Evolutionary conservation across 2,888 invertebrate genomes (phyloP).

Genomic region (Phorcus lineatus): DNA sequence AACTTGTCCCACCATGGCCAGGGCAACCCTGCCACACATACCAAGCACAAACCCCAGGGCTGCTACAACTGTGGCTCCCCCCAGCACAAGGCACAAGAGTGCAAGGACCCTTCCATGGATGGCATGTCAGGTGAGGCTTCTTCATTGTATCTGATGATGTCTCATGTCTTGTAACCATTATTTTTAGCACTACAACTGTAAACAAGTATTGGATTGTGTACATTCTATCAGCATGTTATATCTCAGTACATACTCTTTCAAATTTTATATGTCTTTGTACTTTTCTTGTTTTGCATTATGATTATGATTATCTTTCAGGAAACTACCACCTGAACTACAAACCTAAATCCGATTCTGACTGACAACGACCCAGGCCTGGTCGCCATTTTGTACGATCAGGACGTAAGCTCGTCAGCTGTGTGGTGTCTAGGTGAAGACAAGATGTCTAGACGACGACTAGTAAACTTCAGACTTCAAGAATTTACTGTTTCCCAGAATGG

Average conservation of each 20-base stretch:
- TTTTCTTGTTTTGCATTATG: neutral
- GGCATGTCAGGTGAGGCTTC: constrained; percentile 82
- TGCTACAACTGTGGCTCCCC: constrained; percentile 95
- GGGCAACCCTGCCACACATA: constrained; percentile 28
- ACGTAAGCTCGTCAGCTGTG: neutral
- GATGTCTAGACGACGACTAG: too few relatives aligned
- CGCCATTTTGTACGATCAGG: neutral
- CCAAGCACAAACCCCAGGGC: constrained; percentile 68
- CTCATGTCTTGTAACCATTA: too few relatives aligned
- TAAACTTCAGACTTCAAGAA: neutral
- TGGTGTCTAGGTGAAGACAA: neutral
- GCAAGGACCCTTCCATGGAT: constrained; percentile 93
- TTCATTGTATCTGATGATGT: too few relatives aligned
- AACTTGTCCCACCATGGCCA: constrained; percentile 37
- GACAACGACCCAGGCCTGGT: constrained; percentile 30
- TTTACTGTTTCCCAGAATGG: neutral
- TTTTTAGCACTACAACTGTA: too few relatives aligned
- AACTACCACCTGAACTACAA: constrained; percentile 52
- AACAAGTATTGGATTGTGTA: too few relatives aligned
- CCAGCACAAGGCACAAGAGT: constrained; percentile 89
- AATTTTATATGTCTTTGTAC: too few relatives aligned
- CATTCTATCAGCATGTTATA: too few relatives aligned
- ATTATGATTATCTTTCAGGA: constrained; percentile 46
- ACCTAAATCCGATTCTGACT: constrained; percentile 57
- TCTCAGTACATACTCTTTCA: too few relatives aligned